Conservation (phyloP, 2,113 vertebrate genomes). For the Pseudorectes ferrugineus region DNA sequence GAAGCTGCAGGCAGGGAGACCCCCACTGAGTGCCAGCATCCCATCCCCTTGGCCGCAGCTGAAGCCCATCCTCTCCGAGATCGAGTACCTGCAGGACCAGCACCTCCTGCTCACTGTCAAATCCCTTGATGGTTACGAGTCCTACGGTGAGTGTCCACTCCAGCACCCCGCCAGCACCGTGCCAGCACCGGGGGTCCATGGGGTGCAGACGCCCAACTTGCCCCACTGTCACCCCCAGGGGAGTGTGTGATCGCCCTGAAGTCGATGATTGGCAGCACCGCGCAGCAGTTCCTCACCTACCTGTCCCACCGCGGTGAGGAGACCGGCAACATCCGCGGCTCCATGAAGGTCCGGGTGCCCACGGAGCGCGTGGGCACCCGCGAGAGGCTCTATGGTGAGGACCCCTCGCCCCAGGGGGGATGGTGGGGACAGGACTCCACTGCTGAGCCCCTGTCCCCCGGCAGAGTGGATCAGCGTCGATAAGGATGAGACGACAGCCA, state of each 20-base stretch:
- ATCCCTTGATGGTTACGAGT: slow-evolving; percentile 93
- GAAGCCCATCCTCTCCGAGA: slow-evolving; percentile 94
- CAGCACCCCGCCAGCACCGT: fast-evolving
- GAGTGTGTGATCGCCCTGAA: slow-evolving; percentile 96
- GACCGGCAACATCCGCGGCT: slow-evolving; percentile 93
- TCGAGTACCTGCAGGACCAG: slow-evolving; percentile 97
- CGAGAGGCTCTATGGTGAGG: slow-evolving; percentile 90
- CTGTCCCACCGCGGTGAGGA: slow-evolving; percentile 94
- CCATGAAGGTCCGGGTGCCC: slow-evolving; percentile 93
- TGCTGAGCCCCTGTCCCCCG: not conserved
- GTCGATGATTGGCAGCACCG: slow-evolving; percentile 96
- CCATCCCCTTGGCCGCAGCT: slow-evolving; percentile 52
- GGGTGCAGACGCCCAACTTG: not conserved
- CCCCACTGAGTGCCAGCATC: not conserved
- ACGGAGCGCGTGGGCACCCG: slow-evolving; percentile 91
- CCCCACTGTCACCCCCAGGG: slow-evolving; percentile 61
- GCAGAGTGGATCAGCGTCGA: slow-evolving; percentile 97
- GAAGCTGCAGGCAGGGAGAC: no score
- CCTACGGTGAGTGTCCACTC: slow-evolving; percentile 77
- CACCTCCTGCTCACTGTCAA: slow-evolving; percentile 94
- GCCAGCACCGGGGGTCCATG: fast-evolving
- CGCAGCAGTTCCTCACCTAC: slow-evolving; percentile 95
- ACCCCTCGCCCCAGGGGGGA: not conserved
- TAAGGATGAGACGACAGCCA: slow-evolving; percentile 85
- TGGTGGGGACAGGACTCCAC: not conserved